phyloP scores from a whole-genome alignment of 2,113 vertebrate genomes.

The Cyanoliseus patagonus region DNA sequence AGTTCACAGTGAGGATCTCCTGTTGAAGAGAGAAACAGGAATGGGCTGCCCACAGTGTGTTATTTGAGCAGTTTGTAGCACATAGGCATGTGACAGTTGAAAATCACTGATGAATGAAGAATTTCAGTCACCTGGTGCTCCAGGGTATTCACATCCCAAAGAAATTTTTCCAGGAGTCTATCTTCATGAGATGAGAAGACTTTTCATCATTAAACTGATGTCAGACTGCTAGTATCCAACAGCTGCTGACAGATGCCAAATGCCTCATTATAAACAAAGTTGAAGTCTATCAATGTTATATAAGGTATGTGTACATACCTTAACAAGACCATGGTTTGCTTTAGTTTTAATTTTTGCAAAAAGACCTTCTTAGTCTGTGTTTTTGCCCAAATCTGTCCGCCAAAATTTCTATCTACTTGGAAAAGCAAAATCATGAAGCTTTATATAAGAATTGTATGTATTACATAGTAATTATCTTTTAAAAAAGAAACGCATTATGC shows the following conservation, averaged over 20 bases:
- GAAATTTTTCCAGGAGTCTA: background rate
- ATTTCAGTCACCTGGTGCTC: background rate
- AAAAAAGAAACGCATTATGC: background rate
- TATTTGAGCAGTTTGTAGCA: background rate
- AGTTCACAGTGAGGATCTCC: background rate
- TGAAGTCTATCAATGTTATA: background rate
- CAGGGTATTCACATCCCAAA: background rate
- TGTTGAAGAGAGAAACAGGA: background rate
- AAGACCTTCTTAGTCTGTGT: background rate
- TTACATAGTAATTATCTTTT: background rate
- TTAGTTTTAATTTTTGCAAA: background rate
- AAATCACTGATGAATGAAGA: background rate
- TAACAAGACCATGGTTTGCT: background rate
- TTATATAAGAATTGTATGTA: background rate
- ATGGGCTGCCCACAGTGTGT: background rate
- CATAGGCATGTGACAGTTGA: background rate
- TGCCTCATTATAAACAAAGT: background rate
- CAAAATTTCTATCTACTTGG: background rate
- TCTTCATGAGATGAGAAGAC: background rate
- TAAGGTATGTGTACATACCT: fast-evolving
- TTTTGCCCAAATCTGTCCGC: background rate
- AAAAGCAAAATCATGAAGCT: background rate
- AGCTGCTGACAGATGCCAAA: background rate
- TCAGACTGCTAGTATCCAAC: background rate
- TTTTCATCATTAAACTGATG: background rate